Base-by-base conservation (phyloP, 1,140 invertebrate genomes). In the Babylonia areolata region DNA sequence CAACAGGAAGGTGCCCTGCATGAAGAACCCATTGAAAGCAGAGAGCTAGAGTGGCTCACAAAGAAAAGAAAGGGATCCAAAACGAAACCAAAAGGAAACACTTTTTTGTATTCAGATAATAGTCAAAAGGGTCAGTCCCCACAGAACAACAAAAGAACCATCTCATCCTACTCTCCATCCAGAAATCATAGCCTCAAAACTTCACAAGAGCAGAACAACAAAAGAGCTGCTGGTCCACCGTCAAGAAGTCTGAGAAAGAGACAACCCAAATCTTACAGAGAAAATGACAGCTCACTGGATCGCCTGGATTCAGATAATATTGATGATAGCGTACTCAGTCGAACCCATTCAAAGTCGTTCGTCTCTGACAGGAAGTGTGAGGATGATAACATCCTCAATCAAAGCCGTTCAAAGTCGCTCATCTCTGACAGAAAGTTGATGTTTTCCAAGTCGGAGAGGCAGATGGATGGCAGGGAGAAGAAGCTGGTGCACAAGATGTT, bases 221-320 rank as follows among this genome's bases (percentile, higher is more conserved):
- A 64, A 51, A 51, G 46, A 23, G 58, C 28, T 23, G 23, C 37
- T 28, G 75, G 12, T 40, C 37, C 75, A 77, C 35, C 39, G 0
- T 39, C 20, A 28, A 77, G 37, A 77, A 77, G 33, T 33, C 31
- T 82, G 37, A 82, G 81, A 82, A 82, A 82, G 54, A 58, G 51
- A 54, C 54, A 82, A 51, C 81, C 54, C 33, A 69, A 82, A 69
- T 82, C 81, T 58, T 82, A 82, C 54, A 82, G 69, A 40, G 81
- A 82, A 69, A 15, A 11, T 40, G 81, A 82, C 15, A 31, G 23
- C 0, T 37, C 39, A 33, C 17, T 15, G 11, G 54, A 20, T 23
- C 11, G 46, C 5, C 31, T n/a, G 6, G 78, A 51, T 9, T 28
- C 37, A 31, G 42, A 23, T 9, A 46, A 73, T 33, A n/a, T n/a